Conservation (phyloP, 2,888 invertebrate genomes). For the Tenthredo amoena region DNA sequence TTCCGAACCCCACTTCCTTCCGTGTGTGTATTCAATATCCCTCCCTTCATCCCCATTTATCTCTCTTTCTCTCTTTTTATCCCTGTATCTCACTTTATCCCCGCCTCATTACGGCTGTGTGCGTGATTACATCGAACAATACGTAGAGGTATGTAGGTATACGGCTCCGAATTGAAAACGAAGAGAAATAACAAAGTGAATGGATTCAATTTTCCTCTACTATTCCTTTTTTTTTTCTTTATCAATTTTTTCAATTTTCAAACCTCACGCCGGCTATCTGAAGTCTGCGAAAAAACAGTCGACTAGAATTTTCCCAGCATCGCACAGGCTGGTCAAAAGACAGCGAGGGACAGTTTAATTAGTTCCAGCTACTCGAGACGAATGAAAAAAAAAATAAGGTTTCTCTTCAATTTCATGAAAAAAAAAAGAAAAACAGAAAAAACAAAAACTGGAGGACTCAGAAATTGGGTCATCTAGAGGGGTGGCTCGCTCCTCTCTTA, state of each 20-base stretch:
- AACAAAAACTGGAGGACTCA: background rate
- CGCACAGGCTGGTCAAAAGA: background rate
- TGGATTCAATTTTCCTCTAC: background rate
- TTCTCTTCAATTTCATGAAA: background rate
- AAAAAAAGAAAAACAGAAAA: background rate
- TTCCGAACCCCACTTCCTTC: constrained; percentile 70
- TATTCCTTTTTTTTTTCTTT: background rate
- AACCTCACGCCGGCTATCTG: background rate
- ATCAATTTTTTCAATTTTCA: background rate
- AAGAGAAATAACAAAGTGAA: background rate
- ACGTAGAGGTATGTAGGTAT: background rate
- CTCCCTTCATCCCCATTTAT: constrained; percentile 29
- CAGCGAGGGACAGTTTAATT: constrained; percentile 67
- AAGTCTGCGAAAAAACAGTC: background rate
- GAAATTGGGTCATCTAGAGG: background rate
- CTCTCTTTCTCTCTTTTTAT: background rate
- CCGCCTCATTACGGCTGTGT: constrained; percentile 61
- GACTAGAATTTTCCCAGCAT: background rate
- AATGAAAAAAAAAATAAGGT: background rate
- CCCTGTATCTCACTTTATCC: constrained; percentile 8
- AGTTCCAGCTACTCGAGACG: constrained; percentile 67
- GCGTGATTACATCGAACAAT: constrained; percentile 33
- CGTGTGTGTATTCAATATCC: constrained; percentile 63
- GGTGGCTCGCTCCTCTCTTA: background rate
- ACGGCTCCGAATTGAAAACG: background rate